Percentiles rank a stretch among this genome's conserved stretches.
phyloP scores from a whole-genome alignment of 1,140 invertebrate species.

The Procambarus clarkii region DNA sequence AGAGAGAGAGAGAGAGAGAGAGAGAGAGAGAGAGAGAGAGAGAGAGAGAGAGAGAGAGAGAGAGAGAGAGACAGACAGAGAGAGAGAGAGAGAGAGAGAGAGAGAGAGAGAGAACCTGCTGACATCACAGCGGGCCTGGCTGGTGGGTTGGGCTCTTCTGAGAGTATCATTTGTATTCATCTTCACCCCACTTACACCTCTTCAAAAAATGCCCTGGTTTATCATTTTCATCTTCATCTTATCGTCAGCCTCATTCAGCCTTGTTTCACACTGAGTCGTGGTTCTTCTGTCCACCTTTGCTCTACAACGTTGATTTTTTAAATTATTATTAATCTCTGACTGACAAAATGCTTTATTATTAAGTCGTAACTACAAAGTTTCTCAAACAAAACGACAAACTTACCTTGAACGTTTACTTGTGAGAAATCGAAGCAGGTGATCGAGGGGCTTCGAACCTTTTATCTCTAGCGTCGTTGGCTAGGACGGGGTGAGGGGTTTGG shows the following conservation, averaged over 20 bases:
- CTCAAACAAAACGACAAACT: no score
- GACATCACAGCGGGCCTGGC: neutral
- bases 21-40: neutral
- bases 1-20: no score
- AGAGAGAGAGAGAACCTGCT: neutral
- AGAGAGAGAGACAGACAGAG: neutral
- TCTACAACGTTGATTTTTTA: neutral
- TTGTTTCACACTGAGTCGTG: neutral
- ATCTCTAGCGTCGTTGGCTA: neutral
- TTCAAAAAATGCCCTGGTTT: constrained; percentile 46
- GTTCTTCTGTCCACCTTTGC: neutral
- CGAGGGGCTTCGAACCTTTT: constrained; percentile 22
- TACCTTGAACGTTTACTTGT: constrained; percentile 34
- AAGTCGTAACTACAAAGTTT: neutral
- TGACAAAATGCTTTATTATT: neutral
- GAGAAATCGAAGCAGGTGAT: constrained; percentile 40
- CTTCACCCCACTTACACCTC: constrained; percentile 47
- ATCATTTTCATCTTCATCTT: constrained; percentile 49
- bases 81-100: constrained; percentile 6
- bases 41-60: constrained; percentile 2
- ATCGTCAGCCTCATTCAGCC: constrained; percentile 24
- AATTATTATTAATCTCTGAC: neutral
- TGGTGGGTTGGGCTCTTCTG: neutral
- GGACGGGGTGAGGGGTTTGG: neutral
- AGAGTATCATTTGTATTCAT: constrained; percentile 55